Evolutionary conservation across 2,888 invertebrate species (phyloP).

Genomic region (Rhingia campestris): DNA sequence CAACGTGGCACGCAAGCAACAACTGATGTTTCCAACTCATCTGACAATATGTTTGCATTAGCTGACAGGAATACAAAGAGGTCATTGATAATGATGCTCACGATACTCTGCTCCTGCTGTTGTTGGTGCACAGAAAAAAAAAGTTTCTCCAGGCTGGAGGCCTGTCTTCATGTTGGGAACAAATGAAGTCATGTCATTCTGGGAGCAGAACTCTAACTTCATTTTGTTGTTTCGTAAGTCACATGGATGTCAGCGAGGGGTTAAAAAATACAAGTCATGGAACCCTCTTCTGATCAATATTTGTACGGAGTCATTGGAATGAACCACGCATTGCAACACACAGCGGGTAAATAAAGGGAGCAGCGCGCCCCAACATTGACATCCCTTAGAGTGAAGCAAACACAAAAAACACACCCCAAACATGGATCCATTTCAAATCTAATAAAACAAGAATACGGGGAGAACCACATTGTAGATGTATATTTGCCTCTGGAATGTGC

Average conservation of each 20-base stretch:
- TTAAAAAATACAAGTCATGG: slow-evolving; percentile 26
- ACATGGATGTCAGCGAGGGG: slow-evolving; percentile 36
- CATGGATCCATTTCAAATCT: slow-evolving; percentile 73
- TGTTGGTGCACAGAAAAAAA: not conserved
- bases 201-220: slow-evolving; percentile 50
- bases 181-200: slow-evolving; percentile 71
- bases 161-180: slow-evolving; percentile 24
- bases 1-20: slow-evolving; percentile 33
- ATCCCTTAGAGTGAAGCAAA: slow-evolving; percentile 44
- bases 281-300: slow-evolving; percentile 59
- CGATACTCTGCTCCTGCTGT: slow-evolving; percentile 33
- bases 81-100: slow-evolving; percentile 71
- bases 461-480: not conserved
- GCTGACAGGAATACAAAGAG: slow-evolving; percentile 73
- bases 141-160: slow-evolving; percentile 49
- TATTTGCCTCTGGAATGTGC: slow-evolving; percentile 41
- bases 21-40: slow-evolving; percentile 73
- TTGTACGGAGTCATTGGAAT: slow-evolving; percentile 54
- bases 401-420: slow-evolving; percentile 66
- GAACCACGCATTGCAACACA: slow-evolving; percentile 62
- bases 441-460: slow-evolving; percentile 58
- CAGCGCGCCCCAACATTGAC: slow-evolving; percentile 21
- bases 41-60: slow-evolving; percentile 72
- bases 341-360: slow-evolving; percentile 55
- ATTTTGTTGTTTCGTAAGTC: slow-evolving; percentile 19